phyloP scores from a whole-genome alignment of 2,797 vertebrate species.

The Anabacerthia variegaticeps region DNA sequence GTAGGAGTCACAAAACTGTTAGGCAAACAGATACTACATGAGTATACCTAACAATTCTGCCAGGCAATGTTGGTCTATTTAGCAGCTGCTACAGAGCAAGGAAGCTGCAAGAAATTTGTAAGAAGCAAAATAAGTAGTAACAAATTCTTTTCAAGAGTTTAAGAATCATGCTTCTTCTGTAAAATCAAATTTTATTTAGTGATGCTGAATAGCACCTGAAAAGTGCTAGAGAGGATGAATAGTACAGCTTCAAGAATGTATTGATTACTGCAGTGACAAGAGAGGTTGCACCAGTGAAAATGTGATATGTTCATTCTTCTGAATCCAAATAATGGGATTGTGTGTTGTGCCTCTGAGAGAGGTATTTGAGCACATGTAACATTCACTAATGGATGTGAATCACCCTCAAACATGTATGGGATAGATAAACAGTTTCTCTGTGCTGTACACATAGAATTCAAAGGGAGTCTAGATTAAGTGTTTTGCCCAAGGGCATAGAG shows the following conservation, averaged over 20 bases:
- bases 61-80: background rate
- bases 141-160: background rate
- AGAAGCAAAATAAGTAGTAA: background rate
- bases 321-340: background rate
- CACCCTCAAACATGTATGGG: background rate
- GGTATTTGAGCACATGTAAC: background rate
- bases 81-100: background rate
- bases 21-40: background rate
- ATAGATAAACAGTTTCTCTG: background rate
- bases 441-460: background rate
- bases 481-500: constrained; percentile 15
- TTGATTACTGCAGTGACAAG: background rate
- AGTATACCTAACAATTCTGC: background rate
- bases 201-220: background rate
- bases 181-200: background rate
- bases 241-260: background rate
- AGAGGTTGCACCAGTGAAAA: background rate
- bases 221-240: background rate
- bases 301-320: background rate
- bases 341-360: background rate
- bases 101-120: background rate
- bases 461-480: background rate
- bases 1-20: background rate
- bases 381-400: background rate
- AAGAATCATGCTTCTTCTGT: background rate